Base-by-base conservation (phyloP, 2,888 invertebrate genomes). In the Noctuana brunneofusca region DNA sequence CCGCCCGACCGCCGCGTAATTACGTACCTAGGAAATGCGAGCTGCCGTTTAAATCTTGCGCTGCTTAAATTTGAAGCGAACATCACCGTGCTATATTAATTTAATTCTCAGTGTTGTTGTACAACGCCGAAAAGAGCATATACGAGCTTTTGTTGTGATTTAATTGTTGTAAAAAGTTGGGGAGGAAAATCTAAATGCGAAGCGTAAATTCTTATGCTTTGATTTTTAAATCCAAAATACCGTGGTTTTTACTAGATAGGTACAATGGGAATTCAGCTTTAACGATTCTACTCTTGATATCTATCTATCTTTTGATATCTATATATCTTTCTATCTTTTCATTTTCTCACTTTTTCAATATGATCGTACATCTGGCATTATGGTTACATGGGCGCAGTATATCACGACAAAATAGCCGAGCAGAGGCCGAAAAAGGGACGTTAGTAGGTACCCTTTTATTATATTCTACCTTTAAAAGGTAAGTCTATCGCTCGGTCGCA, bases 1-100 rank as follows among this genome's bases (percentile, higher is more conserved):
- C 87, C 76, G 52, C 75, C 78, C 83, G 75, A 83, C 80, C 84
- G 75, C 84, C 80, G 79, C 78, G 86, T 89, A 89, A 89, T 62
- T 64, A 67, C 65, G 62, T 58, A 78, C 80, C 60, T 80, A 83
- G 85, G 79, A 85, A 85, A 86, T 84, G 84, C 81, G 85, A 84
- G 84, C 85, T 84, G 84, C 86, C 88, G 83, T 82, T 89, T 89
- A 87, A 89, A 89, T 88, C 87, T 87, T 85, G 84, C 86, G 82
- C 83, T 82, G 85, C 83, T 88, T 87, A 86, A 87, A 85, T 87
- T 87, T 87, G 80, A 84, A 83, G 78, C 81, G 81, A 86, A 83
- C 83, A 81, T 80, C 76, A 79, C 79, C 75, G 76, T 78, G 76
- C 79, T 78, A 73, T 81, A 84, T 84, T 87, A 86, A 86, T 87